Evolutionary conservation across 2,888 invertebrate species (phyloP), one percentile per base, ranked within the genome.

Genomic region (Drosophila ustulata): DNA sequence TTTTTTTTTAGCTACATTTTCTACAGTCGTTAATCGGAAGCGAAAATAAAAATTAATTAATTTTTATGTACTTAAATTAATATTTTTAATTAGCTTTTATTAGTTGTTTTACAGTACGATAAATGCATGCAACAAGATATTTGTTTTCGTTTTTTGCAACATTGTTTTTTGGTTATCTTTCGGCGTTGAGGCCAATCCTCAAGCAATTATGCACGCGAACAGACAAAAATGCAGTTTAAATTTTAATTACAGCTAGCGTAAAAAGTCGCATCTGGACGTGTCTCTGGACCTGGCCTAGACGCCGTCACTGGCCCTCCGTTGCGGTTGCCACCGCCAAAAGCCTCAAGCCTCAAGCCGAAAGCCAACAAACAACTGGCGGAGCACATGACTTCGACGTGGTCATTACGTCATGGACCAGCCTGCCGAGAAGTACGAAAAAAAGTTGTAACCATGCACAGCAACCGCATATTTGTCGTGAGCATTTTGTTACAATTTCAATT

Each of bases 401-500:
- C 80, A 88, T 88, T 85, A 82, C 83, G 80, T 83, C 88, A 83
- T 82, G 64, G 71, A 64, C 50, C 46, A 45, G 70, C 37, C 39
- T 23, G 18, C 13, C 37, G 25, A 25, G 28, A 6, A 30, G 8
- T 37, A 34, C 51, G 7, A 43, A 47, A 55, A 52, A 52, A 39
- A 55, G 59, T 47, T 68, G 78, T 57, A 75, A 41, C 58, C 73
- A 72, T 66, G 63, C 77, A 75, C 47, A 61, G 71, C 49, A 78
- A 85, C 83, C 86, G 86, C 86, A 88, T 83, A 83, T 82, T 83
- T 88, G 83, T 83, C 80, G 88, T 83, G 88, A 82, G 86, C 83
- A 86, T 83, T 83, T 88, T 88, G 86, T 80, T 83, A 88, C 86
- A 86, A 88, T 83, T 83, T 82, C 86, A 83, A 88, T 88, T 82